Conservation (phyloP, 37 sponge, comb jelly and placozoan species). For the Bolinopsis microptera region DNA sequence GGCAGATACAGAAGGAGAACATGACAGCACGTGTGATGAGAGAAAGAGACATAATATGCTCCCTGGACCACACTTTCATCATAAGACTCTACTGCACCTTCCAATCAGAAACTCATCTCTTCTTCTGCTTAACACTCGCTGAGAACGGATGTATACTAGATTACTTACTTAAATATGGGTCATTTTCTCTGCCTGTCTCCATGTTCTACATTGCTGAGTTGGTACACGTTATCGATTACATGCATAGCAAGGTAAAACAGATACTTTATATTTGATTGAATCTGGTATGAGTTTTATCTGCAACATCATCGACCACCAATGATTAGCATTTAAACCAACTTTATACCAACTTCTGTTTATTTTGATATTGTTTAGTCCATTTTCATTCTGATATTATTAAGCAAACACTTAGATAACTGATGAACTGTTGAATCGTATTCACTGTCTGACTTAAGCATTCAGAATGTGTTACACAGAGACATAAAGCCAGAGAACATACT, state of each 20-base stretch:
- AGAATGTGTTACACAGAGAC: constrained; percentile 56
- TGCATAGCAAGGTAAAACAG: constrained; percentile 54
- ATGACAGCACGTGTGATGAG: background rate
- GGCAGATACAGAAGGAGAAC: constrained; percentile 48
- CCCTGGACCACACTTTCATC: constrained; percentile 53
- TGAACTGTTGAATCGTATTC: background rate
- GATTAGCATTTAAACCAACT: too few species aligned
- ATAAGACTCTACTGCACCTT: constrained; percentile 46
- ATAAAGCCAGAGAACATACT: constrained; percentile 56
- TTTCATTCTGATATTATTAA: too few species aligned
- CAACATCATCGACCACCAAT: too few species aligned
- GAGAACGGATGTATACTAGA: constrained; percentile 54
- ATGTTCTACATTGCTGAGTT: constrained; percentile 43
- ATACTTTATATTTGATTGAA: too few species aligned
- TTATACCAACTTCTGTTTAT: too few species aligned
- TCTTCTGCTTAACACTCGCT: constrained; percentile 36
- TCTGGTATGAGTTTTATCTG: too few species aligned
- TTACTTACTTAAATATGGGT: constrained; percentile 34
- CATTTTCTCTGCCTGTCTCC: constrained; percentile 16
- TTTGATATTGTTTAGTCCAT: too few species aligned
- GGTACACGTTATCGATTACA: constrained; percentile 21
- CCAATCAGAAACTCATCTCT: constrained; percentile 47
- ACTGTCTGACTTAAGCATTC: constrained; percentile 10
- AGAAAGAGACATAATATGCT: constrained; percentile 41
- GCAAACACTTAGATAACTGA: too few species aligned